phyloP scores from a whole-genome alignment of 2,797 vertebrate genomes.

The Malacoraja senta region DNA sequence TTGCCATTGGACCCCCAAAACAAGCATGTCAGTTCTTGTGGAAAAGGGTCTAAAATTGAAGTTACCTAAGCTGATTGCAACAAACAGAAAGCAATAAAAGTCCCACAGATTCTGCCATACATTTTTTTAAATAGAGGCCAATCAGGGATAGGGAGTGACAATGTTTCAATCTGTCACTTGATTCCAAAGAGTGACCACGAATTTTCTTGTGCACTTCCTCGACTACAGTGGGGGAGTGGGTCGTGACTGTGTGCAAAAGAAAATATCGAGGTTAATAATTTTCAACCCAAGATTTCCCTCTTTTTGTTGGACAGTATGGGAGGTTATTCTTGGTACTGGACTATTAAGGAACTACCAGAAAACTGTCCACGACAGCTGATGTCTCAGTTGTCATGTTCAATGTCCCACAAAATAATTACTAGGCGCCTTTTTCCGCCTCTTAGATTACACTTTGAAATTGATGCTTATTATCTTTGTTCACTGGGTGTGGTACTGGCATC shows the following conservation, averaged over 20 bases:
- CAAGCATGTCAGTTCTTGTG: not conserved
- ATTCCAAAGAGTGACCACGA: not conserved
- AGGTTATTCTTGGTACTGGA: not conserved
- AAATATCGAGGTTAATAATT: not conserved
- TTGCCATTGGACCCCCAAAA: not conserved
- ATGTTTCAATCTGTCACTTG: no score
- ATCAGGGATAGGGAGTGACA: not conserved
- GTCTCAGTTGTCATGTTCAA: not conserved
- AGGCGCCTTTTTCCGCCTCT: not conserved
- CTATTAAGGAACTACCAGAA: not conserved
- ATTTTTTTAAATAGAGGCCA: not conserved
- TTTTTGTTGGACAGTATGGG: not conserved
- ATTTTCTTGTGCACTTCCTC: not conserved
- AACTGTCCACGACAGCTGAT: not conserved
- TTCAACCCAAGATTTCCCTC: not conserved
- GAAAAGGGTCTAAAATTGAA: not conserved
- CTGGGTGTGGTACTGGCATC: not conserved
- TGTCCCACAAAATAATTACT: not conserved
- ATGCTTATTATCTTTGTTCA: conserved; percentile 5
- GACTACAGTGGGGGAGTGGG: not conserved
- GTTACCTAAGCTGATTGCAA: not conserved
- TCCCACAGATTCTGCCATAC: not conserved
- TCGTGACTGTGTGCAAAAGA: not conserved
- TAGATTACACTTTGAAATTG: not conserved
- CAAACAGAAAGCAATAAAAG: not conserved